phyloP scores from a whole-genome alignment of 2,888 invertebrate species.

The Eurytoma adleriae region DNA sequence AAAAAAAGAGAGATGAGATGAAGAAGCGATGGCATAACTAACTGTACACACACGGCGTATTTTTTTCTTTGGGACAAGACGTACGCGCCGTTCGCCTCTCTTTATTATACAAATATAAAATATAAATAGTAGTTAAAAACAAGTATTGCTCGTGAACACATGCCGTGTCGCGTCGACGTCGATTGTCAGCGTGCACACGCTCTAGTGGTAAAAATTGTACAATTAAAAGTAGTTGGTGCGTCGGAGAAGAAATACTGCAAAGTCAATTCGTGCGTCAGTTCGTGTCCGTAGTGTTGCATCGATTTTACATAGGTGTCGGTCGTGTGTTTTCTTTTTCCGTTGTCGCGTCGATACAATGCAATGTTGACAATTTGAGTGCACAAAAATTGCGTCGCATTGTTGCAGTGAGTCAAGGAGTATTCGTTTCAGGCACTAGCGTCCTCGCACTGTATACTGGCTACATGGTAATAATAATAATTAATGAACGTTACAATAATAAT shows the following conservation, averaged over 20 bases:
- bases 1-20: conserved; percentile 5
- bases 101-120: conserved; percentile 66
- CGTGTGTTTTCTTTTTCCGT: no score
- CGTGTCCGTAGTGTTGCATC: neutral
- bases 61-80: conserved; percentile 67
- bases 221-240: neutral
- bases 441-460: conserved; percentile 55
- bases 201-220: neutral
- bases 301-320: neutral
- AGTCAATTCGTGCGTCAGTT: conserved; percentile 9
- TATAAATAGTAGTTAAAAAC: conserved; percentile 56
- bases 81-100: conserved; percentile 64
- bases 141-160: conserved; percentile 49
- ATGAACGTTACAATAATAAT: conserved; percentile 50
- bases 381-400: conserved; percentile 58
- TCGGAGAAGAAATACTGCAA: neutral
- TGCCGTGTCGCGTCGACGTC: conserved; percentile 29
- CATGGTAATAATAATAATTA: conserved; percentile 41
- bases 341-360: conserved; percentile 12
- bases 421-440: conserved; percentile 67
- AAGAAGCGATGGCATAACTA: conserved; percentile 48
- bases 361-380: conserved; percentile 45
- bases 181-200: conserved; percentile 15
- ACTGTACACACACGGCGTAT: conserved; percentile 50
- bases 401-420: conserved; percentile 65